Conservation (phyloP, 2,888 invertebrate genomes). For the Andrena bucephala region DNA sequence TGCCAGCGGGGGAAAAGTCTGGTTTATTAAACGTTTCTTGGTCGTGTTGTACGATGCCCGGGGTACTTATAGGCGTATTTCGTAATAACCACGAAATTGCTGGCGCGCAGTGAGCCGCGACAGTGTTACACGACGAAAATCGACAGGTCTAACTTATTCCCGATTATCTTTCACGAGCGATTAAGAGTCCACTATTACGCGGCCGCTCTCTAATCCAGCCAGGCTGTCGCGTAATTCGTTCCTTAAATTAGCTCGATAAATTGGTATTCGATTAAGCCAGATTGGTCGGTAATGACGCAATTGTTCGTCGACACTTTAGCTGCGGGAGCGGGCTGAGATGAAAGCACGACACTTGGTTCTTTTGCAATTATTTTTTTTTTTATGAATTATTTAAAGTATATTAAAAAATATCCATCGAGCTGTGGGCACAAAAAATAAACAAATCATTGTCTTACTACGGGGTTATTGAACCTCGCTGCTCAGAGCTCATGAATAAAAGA, state of each 20-base stretch:
- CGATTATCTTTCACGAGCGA: constrained; percentile 32
- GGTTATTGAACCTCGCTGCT: background rate
- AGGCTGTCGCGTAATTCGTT: constrained; percentile 11
- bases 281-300: background rate
- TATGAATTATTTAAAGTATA: background rate
- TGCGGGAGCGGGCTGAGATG: background rate
- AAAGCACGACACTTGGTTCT: background rate
- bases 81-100: constrained; percentile 69
- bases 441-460: background rate
- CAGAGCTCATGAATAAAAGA: background rate
- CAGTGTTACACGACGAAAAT: constrained; percentile 56
- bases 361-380: background rate
- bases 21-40: constrained; percentile 40
- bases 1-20: constrained; percentile 3
- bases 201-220: constrained; percentile 16
- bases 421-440: background rate
- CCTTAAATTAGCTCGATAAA: constrained; percentile 26
- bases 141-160: constrained; percentile 45
- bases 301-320: constrained; percentile 12
- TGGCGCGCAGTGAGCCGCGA: constrained; percentile 57
- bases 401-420: background rate
- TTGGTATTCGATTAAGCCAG: background rate
- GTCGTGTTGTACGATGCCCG: constrained; percentile 1
- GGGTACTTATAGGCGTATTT: constrained; percentile 49
- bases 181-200: constrained; percentile 18